These are phyloP conservation scores for Macrophya alboannulata DNA, from an alignment of 2,888 invertebrate species.

Conservation along the genomic window DNA sequence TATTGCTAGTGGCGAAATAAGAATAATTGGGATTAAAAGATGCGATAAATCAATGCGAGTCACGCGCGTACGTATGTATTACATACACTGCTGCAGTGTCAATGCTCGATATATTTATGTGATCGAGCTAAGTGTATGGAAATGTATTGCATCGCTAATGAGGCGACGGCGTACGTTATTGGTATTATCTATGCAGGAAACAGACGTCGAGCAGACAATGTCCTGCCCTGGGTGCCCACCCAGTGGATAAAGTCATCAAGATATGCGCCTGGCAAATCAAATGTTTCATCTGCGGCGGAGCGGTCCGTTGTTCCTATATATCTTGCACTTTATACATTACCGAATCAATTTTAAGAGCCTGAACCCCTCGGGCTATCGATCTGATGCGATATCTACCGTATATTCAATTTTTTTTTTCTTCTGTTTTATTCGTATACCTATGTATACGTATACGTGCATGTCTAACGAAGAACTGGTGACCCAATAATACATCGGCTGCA, in stretches of 20 bases:
- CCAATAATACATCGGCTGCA: not conserved
- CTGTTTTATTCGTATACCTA: not conserved
- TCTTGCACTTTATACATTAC: not conserved
- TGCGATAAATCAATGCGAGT: conserved; percentile 28
- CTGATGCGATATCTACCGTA: not conserved
- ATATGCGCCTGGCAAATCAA: conserved; percentile 32
- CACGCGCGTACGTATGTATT: conserved; percentile 5
- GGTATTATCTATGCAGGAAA: conserved; percentile 48
- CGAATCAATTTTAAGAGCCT: conserved; percentile 9
- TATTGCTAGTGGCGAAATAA: not conserved
- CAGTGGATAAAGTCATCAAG: conserved; percentile 54
- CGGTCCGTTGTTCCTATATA: not conserved
- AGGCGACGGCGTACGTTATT: conserved; percentile 30
- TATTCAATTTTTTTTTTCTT: not conserved
- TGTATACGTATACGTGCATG: not conserved
- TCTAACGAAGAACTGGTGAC: not conserved
- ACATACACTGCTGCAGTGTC: not conserved
- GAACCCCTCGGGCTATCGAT: not conserved
- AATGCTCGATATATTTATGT: conserved; percentile 50
- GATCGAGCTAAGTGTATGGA: conserved; percentile 54
- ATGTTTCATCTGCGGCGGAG: conserved; percentile 15
- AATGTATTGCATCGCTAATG: conserved; percentile 58
- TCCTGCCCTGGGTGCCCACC: conserved; percentile 46
- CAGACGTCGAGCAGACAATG: conserved; percentile 52
- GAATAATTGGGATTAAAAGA: conserved; percentile 12